These are phyloP conservation scores for Crax fasciolata DNA, from an alignment of 2,797 vertebrate genomes.

Conservation along the genomic window DNA sequence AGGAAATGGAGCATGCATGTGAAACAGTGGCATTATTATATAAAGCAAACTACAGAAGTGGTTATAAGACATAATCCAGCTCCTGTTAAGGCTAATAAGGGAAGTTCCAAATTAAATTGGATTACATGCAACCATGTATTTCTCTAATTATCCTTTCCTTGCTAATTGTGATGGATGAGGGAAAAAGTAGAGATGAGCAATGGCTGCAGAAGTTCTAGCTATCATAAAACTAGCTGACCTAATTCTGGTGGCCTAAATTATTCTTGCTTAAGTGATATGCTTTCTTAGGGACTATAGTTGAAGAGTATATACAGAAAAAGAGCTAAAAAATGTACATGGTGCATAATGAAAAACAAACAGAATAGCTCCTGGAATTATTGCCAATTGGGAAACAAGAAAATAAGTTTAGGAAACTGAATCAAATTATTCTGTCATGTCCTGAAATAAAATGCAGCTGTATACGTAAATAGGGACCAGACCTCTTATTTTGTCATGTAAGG, in stretches of 20 bases:
- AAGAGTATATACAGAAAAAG: background rate
- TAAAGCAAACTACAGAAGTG: background rate
- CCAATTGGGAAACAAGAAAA: background rate
- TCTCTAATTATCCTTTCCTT: background rate
- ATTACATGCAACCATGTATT: background rate
- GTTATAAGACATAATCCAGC: background rate
- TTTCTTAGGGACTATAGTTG: background rate
- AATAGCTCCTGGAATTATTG: background rate
- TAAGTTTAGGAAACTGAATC: background rate
- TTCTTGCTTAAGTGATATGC: background rate
- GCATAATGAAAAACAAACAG: background rate
- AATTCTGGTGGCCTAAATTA: background rate
- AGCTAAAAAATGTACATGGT: background rate
- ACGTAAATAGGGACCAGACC: background rate
- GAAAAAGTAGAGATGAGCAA: background rate
- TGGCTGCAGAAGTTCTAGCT: background rate
- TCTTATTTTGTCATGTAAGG: background rate
- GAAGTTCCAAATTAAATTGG: background rate
- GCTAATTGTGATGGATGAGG: background rate
- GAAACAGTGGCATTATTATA: background rate
- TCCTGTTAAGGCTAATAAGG: background rate
- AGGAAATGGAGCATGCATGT: background rate
- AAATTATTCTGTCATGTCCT: background rate
- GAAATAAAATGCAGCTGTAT: constrained; percentile 7
- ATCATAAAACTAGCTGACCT: background rate